Evolutionary conservation across 2,888 invertebrate genomes (phyloP).

Genomic region (Hypolimnas misippus): DNA sequence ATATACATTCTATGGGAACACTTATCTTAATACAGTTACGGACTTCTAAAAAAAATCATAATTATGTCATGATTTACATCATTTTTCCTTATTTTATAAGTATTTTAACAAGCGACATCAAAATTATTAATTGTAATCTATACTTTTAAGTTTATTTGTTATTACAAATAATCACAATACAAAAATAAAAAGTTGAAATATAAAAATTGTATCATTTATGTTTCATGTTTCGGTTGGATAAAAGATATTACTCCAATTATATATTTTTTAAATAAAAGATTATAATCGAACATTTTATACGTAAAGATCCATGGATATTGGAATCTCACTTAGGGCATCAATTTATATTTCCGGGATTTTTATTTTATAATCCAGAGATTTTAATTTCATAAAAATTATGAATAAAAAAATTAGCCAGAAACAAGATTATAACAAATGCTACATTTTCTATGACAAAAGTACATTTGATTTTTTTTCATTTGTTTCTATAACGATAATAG

Average conservation of each 20-base stretch:
- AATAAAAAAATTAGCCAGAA: too few relatives aligned
- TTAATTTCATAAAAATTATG: too few relatives aligned
- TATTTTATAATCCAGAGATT: too few relatives aligned
- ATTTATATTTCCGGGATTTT: too few relatives aligned
- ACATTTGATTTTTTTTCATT: too few relatives aligned
- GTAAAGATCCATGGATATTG: too few relatives aligned
- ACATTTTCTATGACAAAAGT: too few relatives aligned
- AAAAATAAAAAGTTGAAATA: slow-evolving; percentile 46
- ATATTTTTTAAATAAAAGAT: background rate
- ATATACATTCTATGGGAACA: background rate
- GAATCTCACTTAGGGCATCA: too few relatives aligned
- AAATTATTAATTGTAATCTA: slow-evolving; percentile 16
- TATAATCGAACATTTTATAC: too few relatives aligned
- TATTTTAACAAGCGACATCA: slow-evolving; percentile 32
- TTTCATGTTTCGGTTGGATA: background rate
- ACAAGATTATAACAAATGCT: too few relatives aligned
- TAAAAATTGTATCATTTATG: slow-evolving; percentile 5
- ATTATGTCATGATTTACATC: background rate
- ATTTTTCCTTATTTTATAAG: slow-evolving; percentile 17
- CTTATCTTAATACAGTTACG: background rate
- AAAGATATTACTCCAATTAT: background rate
- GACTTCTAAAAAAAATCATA: background rate
- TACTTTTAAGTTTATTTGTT: slow-evolving; percentile 31
- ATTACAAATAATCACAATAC: slow-evolving; percentile 40
- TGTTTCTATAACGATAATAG: too few relatives aligned